Percentiles rank a stretch among this genome's conserved stretches.
phyloP scores from a whole-genome alignment of 1,140 invertebrate genomes.

The Drosophila seguyi region DNA sequence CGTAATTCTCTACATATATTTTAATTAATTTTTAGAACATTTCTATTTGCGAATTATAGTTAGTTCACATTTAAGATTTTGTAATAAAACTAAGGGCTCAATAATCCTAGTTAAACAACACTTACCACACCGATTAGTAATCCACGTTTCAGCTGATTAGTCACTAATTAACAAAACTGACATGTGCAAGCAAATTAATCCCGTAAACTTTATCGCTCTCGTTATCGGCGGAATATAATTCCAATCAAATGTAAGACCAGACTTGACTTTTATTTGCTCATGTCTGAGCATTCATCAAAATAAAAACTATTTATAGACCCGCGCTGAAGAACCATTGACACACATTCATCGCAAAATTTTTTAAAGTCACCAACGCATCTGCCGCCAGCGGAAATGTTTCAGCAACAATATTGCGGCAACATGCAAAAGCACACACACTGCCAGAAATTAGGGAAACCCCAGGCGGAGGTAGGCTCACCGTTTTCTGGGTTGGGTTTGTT shows the following conservation, averaged over 20 bases:
- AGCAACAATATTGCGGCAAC: conserved; percentile 39
- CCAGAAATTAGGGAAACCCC: conserved; percentile 26
- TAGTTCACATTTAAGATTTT: not conserved
- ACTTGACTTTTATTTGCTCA: conserved; percentile 9
- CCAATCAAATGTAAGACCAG: not conserved
- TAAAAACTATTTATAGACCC: conserved; percentile 43
- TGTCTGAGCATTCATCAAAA: conserved; percentile 16
- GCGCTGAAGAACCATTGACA: conserved; percentile 30
- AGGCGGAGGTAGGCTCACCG: not conserved
- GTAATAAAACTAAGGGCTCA: not conserved
- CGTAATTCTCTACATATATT: not conserved
- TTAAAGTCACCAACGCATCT: conserved; percentile 27
- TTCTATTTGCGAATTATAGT: no score
- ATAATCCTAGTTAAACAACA: not conserved
- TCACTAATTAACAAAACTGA: conserved; percentile 20
- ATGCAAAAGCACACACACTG: conserved; percentile 3
- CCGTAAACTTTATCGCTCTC: conserved; percentile 8
- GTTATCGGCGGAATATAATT: conserved; percentile 18
- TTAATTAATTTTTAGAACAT: not conserved
- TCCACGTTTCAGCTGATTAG: conserved; percentile 17
- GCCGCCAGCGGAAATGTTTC: conserved; percentile 32
- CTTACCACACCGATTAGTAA: not conserved
- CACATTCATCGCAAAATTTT: conserved; percentile 24
- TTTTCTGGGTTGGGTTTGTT: conserved; percentile 42
- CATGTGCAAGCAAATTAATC: conserved; percentile 31